Evolutionary conservation across 2,797 vertebrate species (phyloP).

Genomic region (Emys orbicularis): DNA sequence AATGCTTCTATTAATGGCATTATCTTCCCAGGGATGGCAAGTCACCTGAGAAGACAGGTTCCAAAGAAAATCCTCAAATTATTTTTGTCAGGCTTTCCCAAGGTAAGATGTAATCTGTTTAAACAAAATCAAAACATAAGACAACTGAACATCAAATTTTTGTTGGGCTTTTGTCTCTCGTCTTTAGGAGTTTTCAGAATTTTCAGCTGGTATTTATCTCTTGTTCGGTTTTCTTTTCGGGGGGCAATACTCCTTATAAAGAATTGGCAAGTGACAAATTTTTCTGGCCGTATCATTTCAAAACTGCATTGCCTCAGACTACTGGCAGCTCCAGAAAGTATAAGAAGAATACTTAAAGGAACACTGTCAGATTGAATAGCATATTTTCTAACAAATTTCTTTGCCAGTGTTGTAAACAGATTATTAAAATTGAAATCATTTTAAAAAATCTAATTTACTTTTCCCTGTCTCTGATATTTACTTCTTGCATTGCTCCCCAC

Average conservation of each 20-base stretch:
- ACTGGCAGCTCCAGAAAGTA: background rate
- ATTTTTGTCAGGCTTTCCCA: background rate
- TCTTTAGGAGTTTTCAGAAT: background rate
- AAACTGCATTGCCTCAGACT: fast-evolving
- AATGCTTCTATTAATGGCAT: background rate
- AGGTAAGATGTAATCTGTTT: background rate
- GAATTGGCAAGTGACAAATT: background rate
- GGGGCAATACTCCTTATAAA: background rate
- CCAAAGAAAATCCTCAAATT: background rate
- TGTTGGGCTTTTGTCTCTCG: background rate
- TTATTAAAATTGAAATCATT: constrained; percentile 38
- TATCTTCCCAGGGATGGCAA: background rate
- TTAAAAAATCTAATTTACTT: constrained; percentile 54
- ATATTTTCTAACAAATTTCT: constrained; percentile 7
- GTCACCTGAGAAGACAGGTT: background rate
- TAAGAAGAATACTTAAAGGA: constrained; percentile 1
- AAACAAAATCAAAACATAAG: background rate
- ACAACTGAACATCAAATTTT: background rate
- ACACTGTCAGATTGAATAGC: constrained; percentile 30
- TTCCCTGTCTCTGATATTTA: constrained; percentile 38
- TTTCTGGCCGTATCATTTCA: background rate
- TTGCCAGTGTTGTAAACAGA: constrained; percentile 21
- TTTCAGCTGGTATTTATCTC: background rate
- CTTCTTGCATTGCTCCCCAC: constrained; percentile 35
- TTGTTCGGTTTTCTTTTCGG: background rate